These are phyloP conservation scores for Tanytarsus gracilentus DNA, from an alignment of 2,888 invertebrate genomes.

Conservation along the genomic window DNA sequence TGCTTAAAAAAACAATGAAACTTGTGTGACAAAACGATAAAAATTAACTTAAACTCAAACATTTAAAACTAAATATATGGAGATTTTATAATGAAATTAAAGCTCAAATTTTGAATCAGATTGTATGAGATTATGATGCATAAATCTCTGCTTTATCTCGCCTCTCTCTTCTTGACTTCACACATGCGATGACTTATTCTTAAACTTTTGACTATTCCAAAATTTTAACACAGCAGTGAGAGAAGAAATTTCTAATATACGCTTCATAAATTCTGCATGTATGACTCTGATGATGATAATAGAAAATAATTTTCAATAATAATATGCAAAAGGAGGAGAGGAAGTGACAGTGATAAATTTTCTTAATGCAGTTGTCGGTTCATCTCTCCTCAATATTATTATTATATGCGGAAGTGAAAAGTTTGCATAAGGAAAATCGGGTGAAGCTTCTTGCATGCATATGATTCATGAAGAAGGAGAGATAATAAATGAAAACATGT, in stretches of 20 bases:
- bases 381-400: not conserved
- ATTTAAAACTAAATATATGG: no score
- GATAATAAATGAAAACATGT: not conserved
- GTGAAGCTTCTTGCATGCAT: not conserved
- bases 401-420: not conserved
- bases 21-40: no score
- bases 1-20: no score
- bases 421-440: not conserved
- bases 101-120: no score
- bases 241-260: not conserved
- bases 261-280: slow-evolving; percentile 25
- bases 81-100: no score
- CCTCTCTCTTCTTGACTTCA: no score
- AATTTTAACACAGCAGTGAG: not conserved
- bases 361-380: slow-evolving; percentile 7
- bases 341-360: slow-evolving; percentile 5
- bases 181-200: no score
- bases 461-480: slow-evolving; percentile 8
- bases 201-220: no score
- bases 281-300: slow-evolving; percentile 28
- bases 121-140: no score
- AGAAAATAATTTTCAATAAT: slow-evolving; percentile 26
- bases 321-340: not conserved
- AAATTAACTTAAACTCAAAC: no score
- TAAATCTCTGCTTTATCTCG: no score